Conservation (phyloP, 2,113 vertebrate genomes). For the Ammodytes dubius region DNA sequence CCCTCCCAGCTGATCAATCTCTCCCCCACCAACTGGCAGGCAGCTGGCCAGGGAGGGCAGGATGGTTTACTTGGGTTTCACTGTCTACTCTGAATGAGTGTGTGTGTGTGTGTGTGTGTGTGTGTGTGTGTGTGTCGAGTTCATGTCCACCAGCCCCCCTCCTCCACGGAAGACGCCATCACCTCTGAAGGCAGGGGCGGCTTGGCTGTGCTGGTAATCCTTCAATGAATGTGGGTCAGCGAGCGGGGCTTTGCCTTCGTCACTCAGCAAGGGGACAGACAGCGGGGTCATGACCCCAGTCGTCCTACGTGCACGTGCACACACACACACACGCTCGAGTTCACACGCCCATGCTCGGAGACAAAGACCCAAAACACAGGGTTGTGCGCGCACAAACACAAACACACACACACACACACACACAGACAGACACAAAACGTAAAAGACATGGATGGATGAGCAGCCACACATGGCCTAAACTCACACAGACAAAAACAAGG, state of each 20-base stretch:
- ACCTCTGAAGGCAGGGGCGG: constrained; percentile 62
- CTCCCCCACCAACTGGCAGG: constrained; percentile 20
- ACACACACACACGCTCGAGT: not conserved
- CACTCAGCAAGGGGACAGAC: constrained; percentile 77
- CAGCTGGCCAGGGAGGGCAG: constrained; percentile 31
- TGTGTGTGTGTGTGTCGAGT: no score
- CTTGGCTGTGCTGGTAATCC: constrained; percentile 74
- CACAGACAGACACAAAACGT: not conserved
- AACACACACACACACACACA: constrained; percentile 20
- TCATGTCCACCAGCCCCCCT: not conserved
- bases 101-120: no score
- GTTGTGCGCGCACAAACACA: constrained; percentile 1
- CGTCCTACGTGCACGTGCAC: constrained; percentile 10
- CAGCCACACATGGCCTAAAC: constrained; percentile 26
- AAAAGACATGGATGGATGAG: constrained; percentile 34
- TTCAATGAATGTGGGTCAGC: constrained; percentile 80
- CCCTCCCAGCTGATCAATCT: constrained; percentile 64
- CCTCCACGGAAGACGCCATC: not conserved
- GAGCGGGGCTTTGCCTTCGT: constrained; percentile 70
- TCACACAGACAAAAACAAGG: constrained; percentile 24
- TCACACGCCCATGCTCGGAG: constrained; percentile 20
- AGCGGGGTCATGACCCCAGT: constrained; percentile 68
- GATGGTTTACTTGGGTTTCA: constrained; percentile 22
- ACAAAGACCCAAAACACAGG: constrained; percentile 44
- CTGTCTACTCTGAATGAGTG: constrained; percentile 13